Conservation (phyloP, 2,888 invertebrate species). For the Drosophila borealis region DNA sequence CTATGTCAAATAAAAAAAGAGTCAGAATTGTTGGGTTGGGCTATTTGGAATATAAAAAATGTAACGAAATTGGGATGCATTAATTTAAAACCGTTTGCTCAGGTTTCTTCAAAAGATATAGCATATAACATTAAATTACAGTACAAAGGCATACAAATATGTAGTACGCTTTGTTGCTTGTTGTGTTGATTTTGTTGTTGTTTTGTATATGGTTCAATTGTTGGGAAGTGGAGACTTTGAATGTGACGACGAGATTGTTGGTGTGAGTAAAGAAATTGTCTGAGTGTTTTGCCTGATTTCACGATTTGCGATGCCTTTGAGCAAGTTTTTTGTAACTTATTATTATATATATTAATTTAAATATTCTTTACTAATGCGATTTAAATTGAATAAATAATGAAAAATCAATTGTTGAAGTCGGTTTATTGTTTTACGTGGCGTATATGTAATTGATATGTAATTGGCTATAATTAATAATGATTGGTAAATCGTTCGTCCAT, state of each 20-base stretch:
- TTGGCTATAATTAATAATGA: conserved; percentile 46
- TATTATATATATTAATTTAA: conserved; percentile 7
- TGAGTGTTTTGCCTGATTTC: conserved; percentile 35
- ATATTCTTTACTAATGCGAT: background rate
- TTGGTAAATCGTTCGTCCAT: conserved; percentile 44
- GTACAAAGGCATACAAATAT: conserved; percentile 9
- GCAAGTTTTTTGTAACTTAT: conserved; percentile 7
- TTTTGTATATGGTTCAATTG: conserved; percentile 26
- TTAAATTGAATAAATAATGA: conserved; percentile 2
- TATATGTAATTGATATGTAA: conserved; percentile 54
- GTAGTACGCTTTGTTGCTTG: conserved; percentile 37
- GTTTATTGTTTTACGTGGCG: conserved; percentile 42
- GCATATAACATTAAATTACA: background rate
- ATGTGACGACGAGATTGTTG: conserved; percentile 3
- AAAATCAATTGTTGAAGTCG: conserved; percentile 15
- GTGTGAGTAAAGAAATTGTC: conserved; percentile 17
- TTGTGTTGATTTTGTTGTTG: conserved; percentile 43
- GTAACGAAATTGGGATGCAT: too few relatives aligned
- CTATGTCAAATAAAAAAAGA: too few relatives aligned
- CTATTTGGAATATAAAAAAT: too few relatives aligned
- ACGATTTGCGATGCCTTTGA: conserved; percentile 20
- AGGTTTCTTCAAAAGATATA: background rate
- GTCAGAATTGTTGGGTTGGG: too few relatives aligned
- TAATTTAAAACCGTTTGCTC: too few relatives aligned
- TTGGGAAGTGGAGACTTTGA: conserved; percentile 6